Conservation (phyloP, 2,797 vertebrate genomes). For the Lithobates sylvaticus region DNA sequence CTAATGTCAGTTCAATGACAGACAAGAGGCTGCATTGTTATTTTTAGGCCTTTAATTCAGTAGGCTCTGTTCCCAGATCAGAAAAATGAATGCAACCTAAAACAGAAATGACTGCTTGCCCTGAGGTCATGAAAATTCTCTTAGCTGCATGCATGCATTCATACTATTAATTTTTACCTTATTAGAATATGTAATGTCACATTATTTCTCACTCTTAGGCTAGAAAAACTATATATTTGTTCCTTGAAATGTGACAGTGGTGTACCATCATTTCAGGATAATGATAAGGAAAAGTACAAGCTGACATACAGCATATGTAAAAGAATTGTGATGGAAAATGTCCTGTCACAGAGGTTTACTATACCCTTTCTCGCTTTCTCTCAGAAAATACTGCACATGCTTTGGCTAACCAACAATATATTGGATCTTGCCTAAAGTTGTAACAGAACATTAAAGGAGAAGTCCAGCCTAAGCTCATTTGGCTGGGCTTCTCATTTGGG, state of each 20-base stretch:
- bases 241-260: constrained; percentile 34
- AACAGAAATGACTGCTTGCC: constrained; percentile 30
- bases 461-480: too few species aligned
- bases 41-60: constrained; percentile 26
- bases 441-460: too few species aligned
- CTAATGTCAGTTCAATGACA: constrained; percentile 25
- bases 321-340: constrained; percentile 15
- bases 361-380: not conserved
- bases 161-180: constrained; percentile 14
- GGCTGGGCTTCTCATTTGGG: too few species aligned
- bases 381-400: not conserved
- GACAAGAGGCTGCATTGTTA: not conserved
- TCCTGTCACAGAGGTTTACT: not conserved
- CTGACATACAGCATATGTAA: constrained; percentile 13
- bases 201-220: not conserved
- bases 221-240: constrained; percentile 5
- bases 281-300: constrained; percentile 22
- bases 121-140: constrained; percentile 18
- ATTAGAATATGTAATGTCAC: constrained; percentile 46
- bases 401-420: constrained; percentile 5
- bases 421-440: too few species aligned
- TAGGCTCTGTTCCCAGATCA: constrained; percentile 19
- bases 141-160: constrained; percentile 19
- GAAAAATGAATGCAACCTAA: constrained; percentile 27
- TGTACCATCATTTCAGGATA: constrained; percentile 12